phyloP scores from a whole-genome alignment of 2,888 invertebrate genomes.

The Tupiocoris notatus region DNA sequence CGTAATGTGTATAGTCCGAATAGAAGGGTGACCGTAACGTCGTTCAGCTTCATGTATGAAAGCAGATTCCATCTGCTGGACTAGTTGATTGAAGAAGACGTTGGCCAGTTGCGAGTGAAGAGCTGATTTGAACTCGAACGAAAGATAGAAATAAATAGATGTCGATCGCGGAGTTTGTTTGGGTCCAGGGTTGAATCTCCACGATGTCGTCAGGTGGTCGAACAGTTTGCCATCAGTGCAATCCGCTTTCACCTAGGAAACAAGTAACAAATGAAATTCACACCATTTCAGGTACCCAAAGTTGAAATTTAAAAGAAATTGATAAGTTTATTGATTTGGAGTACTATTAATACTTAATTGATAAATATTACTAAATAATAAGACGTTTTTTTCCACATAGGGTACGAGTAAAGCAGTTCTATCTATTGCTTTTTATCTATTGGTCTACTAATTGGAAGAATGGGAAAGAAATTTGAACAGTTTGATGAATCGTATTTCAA shows the following conservation, averaged over 20 bases:
- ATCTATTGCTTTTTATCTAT: too few relatives aligned
- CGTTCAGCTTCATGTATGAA: conserved; percentile 80
- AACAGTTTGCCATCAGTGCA: conserved; percentile 88
- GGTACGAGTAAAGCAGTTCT: too few relatives aligned
- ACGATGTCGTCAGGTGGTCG: conserved; percentile 81
- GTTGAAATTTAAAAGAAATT: not conserved
- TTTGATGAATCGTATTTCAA: too few relatives aligned
- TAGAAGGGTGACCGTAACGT: conserved; percentile 73
- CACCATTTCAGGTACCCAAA: not conserved
- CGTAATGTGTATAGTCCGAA: conserved; percentile 29
- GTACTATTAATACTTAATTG: too few relatives aligned
- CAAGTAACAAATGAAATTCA: too few relatives aligned
- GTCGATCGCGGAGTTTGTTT: conserved; percentile 74
- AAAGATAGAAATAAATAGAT: conserved; percentile 83
- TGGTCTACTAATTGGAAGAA: too few relatives aligned
- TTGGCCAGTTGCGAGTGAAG: conserved; percentile 87
- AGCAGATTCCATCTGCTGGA: conserved; percentile 92
- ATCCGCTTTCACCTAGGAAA: conserved; percentile 68
- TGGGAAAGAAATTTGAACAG: too few relatives aligned
- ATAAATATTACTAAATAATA: too few relatives aligned
- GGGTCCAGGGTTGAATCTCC: conserved; percentile 89
- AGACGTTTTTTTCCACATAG: too few relatives aligned
- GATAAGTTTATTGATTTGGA: too few relatives aligned
- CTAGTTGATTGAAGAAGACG: conserved; percentile 93
- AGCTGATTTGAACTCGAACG: conserved; percentile 86